Evolutionary conservation across 1,140 invertebrate genomes (phyloP).

Genomic region (Anadara kagoshimensis): DNA sequence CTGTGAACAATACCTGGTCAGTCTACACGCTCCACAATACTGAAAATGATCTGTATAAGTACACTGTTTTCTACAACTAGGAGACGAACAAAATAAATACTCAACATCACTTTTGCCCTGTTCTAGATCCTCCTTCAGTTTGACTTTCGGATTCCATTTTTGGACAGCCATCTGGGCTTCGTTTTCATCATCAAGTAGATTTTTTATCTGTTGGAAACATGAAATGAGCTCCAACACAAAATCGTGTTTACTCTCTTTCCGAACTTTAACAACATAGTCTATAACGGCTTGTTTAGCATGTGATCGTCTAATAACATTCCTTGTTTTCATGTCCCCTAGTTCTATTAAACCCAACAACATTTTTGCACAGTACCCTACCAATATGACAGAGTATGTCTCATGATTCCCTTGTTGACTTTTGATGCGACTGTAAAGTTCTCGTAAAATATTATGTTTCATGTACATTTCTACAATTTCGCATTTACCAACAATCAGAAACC

Average conservation of each 20-base stretch:
- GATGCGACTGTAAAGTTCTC: slow-evolving; percentile 27
- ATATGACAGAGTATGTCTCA: slow-evolving; percentile 15
- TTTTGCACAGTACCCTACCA: slow-evolving; percentile 29
- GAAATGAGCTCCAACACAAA: neutral
- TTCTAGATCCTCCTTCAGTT: slow-evolving; percentile 24
- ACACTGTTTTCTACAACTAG: slow-evolving; percentile 36
- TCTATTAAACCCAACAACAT: slow-evolving; percentile 20
- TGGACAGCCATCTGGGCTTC: neutral
- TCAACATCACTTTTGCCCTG: slow-evolving; percentile 12
- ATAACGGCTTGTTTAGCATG: slow-evolving; percentile 23
- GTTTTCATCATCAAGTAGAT: neutral
- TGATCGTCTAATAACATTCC: slow-evolving; percentile 29
- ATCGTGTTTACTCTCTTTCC: neutral
- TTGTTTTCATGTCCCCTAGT: slow-evolving; percentile 18
- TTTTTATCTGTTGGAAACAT: neutral
- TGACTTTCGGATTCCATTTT: slow-evolving; percentile 41
- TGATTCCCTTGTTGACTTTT: slow-evolving; percentile 19
- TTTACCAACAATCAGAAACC: slow-evolving; percentile 35
- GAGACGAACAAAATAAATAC: slow-evolving; percentile 43
- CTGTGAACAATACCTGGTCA: slow-evolving; percentile 47
- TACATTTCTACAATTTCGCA: slow-evolving; percentile 17
- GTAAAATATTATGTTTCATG: slow-evolving; percentile 35
- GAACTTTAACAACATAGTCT: slow-evolving; percentile 26
- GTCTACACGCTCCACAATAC: slow-evolving; percentile 48
- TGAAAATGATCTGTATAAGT: slow-evolving; percentile 30